Evolutionary conservation across 1,140 invertebrate species (phyloP), one percentile per base, ranked within the genome.

Genomic region (Belonocnema kinseyi): DNA sequence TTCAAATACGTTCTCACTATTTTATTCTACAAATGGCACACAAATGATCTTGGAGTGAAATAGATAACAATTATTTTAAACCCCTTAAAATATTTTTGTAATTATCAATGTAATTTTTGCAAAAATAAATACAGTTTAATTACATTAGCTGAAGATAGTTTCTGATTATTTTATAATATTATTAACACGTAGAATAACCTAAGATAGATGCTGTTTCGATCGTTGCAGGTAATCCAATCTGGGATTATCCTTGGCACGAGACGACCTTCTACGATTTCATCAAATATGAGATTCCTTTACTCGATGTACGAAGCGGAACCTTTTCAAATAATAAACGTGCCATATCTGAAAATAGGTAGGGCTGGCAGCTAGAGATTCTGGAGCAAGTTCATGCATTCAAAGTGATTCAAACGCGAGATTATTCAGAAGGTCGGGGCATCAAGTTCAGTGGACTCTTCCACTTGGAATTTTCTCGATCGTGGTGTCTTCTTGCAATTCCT

Each of bases 401-500:
- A 16, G 14, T 33, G 13, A 66, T 33, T 61, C 14, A 33, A 66
- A 16, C 4, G 10, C 2, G 26, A 66, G 21, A 13, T n/a, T n/a
- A n/a, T n/a, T n/a, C n/a, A 2, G 58, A 40, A 33, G 26, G 40
- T 33, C 13, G 40, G 58, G 13, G 40, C 58, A 66, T 66, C 58
- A 66, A 66, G 58, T 66, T 13, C 26, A 66, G 58, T 66, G 13
- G 26, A 66, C 40, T 66, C 26, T 40, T 40, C 26, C 58, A 66
- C 58, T 66, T 66, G 16, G 21, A 40, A 16, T 66, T 40, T 66
- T 40, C 26, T 40, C 26, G n/a, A 40, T 40, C 33, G 58, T 66
- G 26, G 13, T 26, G 26, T 40, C 26, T 40, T 16, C 58, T 66
- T 66, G 26, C 58, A 21, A 26, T 66, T 40, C 58, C 26, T 66